These are phyloP conservation scores for Epinephelus moara DNA, from an alignment of 2,113 vertebrate species.

Conservation along the genomic window DNA sequence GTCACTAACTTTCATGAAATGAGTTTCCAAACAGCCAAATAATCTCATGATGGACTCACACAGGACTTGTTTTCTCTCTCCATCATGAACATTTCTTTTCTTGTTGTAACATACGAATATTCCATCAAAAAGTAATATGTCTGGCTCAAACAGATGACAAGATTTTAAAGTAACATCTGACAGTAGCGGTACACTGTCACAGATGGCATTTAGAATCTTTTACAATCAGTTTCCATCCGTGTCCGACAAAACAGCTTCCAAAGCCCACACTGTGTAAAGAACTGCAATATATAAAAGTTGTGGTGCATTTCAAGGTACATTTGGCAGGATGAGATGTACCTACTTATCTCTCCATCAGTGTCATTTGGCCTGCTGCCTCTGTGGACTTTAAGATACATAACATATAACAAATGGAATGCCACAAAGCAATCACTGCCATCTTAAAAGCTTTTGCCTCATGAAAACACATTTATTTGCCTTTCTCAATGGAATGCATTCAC, in stretches of 20 bases:
- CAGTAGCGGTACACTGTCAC: not conserved
- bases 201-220: conserved; percentile 27
- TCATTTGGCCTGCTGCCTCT: not conserved
- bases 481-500: not conserved
- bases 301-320: not conserved
- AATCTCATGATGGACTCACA: not conserved
- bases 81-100: not conserved
- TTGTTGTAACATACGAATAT: not conserved
- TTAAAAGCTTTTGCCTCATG: not conserved
- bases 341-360: conserved; percentile 26
- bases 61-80: not conserved
- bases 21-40: not conserved
- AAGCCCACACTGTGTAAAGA: not conserved
- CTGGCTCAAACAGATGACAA: conserved; percentile 9
- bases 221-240: not conserved
- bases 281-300: not conserved
- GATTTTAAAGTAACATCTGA: not conserved
- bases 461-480: not conserved
- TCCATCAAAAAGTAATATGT: conserved; percentile 2
- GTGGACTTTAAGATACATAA: not conserved
- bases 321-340: conserved; percentile 2
- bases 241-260: not conserved
- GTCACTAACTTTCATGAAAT: not conserved
- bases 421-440: not conserved
- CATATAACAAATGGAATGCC: not conserved